Base-by-base conservation (phyloP, 2,113 vertebrate species). In the Pangasianodon gigas region DNA sequence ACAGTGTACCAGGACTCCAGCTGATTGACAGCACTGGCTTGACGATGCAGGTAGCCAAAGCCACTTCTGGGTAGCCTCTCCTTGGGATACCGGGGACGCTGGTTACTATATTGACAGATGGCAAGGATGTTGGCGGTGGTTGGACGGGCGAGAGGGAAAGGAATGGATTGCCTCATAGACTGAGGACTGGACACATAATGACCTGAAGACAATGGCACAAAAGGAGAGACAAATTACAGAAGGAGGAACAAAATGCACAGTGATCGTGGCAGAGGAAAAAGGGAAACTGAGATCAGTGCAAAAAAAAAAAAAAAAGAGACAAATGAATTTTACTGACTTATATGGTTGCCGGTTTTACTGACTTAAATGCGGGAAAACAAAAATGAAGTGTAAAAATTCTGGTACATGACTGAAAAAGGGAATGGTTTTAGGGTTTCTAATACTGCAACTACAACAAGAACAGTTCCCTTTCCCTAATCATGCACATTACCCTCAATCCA, bases 91-190 rank as follows among this genome's bases (percentile, higher is more conserved):
- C 91, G 54, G 9, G 93, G 87, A 1, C 94, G 96, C 7, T 62
- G 92, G 6, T 94, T 93, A 13, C 88, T 91, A 2, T 95, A 67
- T n/a, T 82, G 82, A 94, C 97, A 98, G 91, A 98, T 96, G 81
- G 92, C 95, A 37, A 90, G 85, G 29, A 97, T 79, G 74, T 97
- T 96, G 87, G 90, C 24, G 0, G 74, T 4, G 1, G 89, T 93
- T 0, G 98, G 98, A 21, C 86, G 94, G 32, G 93, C 95, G 0
- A 96, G 97, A 0, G 98, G 97, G 89, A 98, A 98, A 85, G 48
- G 5, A 56, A 93, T 21, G 1, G 0, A 0, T 1, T 0, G 75
- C 65, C 26, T 26, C 5, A 85, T 75, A 24, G 89, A 44, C 21
- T 0, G 11, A 62, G 21, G 56, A 62, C 37, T 26, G 6, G 9